These are phyloP conservation scores for Oryzias dopingdopingensis DNA, from an alignment of 2,797 vertebrate genomes.

Conservation along the genomic window DNA sequence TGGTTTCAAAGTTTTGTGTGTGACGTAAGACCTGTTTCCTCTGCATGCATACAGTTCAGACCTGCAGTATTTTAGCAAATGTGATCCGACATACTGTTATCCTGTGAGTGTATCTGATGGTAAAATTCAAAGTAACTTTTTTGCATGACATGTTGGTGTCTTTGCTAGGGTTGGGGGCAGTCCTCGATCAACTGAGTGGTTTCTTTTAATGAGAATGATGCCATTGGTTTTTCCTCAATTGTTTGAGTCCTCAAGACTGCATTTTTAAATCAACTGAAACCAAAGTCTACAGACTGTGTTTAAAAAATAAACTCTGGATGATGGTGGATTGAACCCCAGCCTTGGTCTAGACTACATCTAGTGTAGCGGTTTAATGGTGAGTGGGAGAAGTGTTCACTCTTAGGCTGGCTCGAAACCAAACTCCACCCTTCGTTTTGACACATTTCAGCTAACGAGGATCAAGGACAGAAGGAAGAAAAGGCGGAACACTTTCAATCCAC, in stretches of 20 bases:
- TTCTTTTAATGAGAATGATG: background rate
- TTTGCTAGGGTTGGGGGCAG: constrained; percentile 56
- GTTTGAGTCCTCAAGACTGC: background rate
- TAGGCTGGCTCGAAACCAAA: constrained; percentile 94
- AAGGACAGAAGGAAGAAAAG: constrained; percentile 90
- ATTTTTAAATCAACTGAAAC: background rate
- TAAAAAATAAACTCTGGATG: constrained; percentile 22
- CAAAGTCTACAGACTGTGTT: background rate
- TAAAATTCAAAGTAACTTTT: constrained; percentile 12
- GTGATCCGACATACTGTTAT: background rate
- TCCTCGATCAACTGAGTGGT: constrained; percentile 27
- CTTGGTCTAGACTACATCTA: constrained; percentile 44
- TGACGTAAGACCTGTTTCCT: constrained; percentile 1
- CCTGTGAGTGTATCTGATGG: constrained; percentile 19
- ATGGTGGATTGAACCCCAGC: constrained; percentile 63
- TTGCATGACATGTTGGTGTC: constrained; percentile 63
- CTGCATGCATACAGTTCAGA: background rate
- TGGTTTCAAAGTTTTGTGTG: constrained; percentile 9
- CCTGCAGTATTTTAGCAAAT: background rate
- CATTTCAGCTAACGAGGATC: constrained; percentile 94
- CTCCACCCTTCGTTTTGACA: constrained; percentile 99
- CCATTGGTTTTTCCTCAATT: background rate
- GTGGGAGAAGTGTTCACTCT: constrained; percentile 65
- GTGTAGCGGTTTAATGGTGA: constrained; percentile 58
- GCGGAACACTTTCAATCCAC: constrained; percentile 79